Evolutionary conservation across 2,888 invertebrate genomes (phyloP), one percentile per base, ranked within the genome.

Genomic region (Polymixis flavicincta): DNA sequence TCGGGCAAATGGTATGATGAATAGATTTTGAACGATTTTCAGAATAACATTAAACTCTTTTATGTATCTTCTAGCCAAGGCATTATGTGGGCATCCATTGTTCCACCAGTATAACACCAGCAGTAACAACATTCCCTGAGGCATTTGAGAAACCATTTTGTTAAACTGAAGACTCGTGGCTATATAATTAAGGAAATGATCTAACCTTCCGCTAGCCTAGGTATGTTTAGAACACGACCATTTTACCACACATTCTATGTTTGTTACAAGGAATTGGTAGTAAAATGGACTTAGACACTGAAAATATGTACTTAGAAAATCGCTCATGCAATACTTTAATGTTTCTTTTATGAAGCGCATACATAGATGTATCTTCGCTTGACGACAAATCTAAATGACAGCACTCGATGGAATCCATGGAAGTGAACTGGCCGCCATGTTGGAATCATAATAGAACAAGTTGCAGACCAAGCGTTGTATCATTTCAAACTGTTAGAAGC

Each of bases 181-280:
- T 19, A 28, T 69, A 42, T 0, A 54, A 60, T 54, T 59, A 32
- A 28, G 22, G 54, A 55, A 79, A 71, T 42, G 19, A 78, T 70
- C 22, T 77, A 54, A 48, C 54, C 54, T 25, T 48, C n/a, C 28
- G 28, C 37, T 64, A 52, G 14, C 22, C 14, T 28, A 45, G 42
- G 42, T 45, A 28, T 48, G 59, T 68, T 69, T 17, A 76, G 11
- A 3, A 32, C 37, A 54, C 0, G 14, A 14, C 0, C 19, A 25
- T 78, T 64, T 17, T 0, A 54, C 42, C 25, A 54, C 14, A 65
- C 52, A 25, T 32, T 59, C 14, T 42, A 48, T 55, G n/a, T 61
- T 37, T n/a, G 17, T n/a, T 17, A 32, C 22, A 65, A 50, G 9
- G 17, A 32, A 32, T 32, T 17, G 22, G 14, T 22, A 65, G 48